These are phyloP conservation scores for Limnephilus marmoratus DNA, from an alignment of 2,888 invertebrate species.

Conservation along the genomic window DNA sequence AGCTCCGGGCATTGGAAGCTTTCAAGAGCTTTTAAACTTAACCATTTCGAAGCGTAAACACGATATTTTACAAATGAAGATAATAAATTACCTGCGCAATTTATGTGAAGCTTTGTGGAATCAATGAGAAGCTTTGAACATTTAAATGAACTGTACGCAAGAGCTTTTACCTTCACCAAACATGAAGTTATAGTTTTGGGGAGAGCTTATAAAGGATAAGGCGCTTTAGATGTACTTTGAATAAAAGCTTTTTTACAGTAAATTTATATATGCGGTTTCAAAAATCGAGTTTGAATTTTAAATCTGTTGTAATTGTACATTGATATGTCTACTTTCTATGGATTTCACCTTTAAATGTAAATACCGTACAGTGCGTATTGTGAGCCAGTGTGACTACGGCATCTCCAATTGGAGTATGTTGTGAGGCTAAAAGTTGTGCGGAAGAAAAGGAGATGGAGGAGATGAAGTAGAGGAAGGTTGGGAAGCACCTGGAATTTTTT, in stretches of 20 bases:
- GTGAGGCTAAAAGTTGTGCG: too few species aligned
- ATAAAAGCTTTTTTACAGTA: slow-evolving; percentile 2
- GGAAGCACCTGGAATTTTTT: too few species aligned
- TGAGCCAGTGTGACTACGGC: too few species aligned
- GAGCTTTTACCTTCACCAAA: slow-evolving; percentile 12
- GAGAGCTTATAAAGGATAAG: neutral
- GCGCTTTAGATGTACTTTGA: neutral
- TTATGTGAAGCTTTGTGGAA: slow-evolving; percentile 42
- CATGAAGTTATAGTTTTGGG: neutral
- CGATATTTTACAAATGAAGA: slow-evolving; percentile 52
- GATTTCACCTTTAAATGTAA: too few species aligned
- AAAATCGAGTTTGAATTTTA: neutral
- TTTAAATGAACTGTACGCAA: slow-evolving; percentile 10
- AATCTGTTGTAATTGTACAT: neutral
- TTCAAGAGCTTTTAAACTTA: slow-evolving; percentile 31
- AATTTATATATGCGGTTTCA: neutral
- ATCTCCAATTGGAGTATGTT: too few species aligned
- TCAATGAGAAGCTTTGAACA: slow-evolving; percentile 23
- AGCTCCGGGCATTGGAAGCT: slow-evolving; percentile 37
- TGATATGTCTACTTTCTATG: too few species aligned
- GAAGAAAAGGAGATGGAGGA: too few species aligned
- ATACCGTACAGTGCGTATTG: too few species aligned
- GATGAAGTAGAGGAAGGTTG: too few species aligned
- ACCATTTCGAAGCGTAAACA: slow-evolving; percentile 49
- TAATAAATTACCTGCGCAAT: slow-evolving; percentile 46